Base-by-base conservation (phyloP, 2,888 invertebrate genomes). In the Nasonovia ribisnigri region DNA sequence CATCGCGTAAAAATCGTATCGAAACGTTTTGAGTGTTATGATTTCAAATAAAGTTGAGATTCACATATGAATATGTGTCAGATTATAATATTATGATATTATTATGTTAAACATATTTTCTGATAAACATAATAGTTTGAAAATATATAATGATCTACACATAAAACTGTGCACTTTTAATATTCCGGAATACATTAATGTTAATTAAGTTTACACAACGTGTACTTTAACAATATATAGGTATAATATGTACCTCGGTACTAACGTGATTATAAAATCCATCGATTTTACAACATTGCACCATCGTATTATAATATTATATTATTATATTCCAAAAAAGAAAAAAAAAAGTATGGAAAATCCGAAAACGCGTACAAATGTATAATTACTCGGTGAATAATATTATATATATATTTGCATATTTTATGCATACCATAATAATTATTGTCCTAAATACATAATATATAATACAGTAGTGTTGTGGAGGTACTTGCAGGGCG, bases 181-280 rank as follows among this genome's bases (percentile, higher is more conserved):
- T n/a, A 86, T 48, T 48, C 16, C 5, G 13, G 26, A 84, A 43
- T 43, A 26, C 29, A 29, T 46, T 16, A 29, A n/a, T 87, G 48
- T 87, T 48, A n/a, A 87, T 87, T 87, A 48, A 48, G 46, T 77
- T 77, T 77, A 77, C 77, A 42, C 77, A 36, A 77, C 36, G 36
- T 77, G 36, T 87, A n/a, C n/a, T 29, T 48, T 20, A 87, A 87
- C n/a, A 36, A 24, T 77, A 16, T n/a, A 48, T 8, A 8, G 0
- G 0, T 8, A 48, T 48, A 48, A 20, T 51, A 54, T 1, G 3
- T 54, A n/a, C 13, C 6, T 6, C 13, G 46, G 29, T 46, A 46
- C 46, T 6, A 29, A 42, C 29, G 43, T 20, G n/a, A 46, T 86
- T 46, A 86, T 86, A 46, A 43, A 46, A 86, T 29, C 29, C 43